A percentile compares a stretch with the other conserved stretches of the same genome.
Evolutionary conservation across 2,888 invertebrate genomes (phyloP).

Genomic region (Lumbricus terrestris): DNA sequence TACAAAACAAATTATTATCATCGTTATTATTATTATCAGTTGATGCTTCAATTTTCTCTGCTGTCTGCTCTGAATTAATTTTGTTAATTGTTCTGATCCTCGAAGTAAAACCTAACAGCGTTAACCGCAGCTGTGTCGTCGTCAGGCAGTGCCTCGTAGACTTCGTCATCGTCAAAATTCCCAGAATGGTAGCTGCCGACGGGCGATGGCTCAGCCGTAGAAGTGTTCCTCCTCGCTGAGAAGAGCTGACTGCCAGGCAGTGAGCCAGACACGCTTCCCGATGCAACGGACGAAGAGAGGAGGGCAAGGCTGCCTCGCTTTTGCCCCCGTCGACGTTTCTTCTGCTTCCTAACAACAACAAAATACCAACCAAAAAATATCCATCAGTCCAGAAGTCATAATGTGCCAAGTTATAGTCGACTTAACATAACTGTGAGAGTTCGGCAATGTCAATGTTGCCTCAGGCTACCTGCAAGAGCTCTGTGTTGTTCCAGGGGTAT

Average conservation of each 20-base stretch:
- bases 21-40: no score
- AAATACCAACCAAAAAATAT: not conserved
- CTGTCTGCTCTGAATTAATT: no score
- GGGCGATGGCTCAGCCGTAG: not conserved
- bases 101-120: not conserved
- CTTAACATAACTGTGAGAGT: no score
- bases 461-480: no score
- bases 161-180: not conserved
- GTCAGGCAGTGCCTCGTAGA: not conserved
- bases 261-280: not conserved
- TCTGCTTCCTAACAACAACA: not conserved
- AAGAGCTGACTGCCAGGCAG: not conserved
- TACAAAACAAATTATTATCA: no score
- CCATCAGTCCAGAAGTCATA: not conserved
- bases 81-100: not conserved
- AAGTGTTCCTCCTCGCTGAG: not conserved
- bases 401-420: no score
- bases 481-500: no score
- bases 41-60: no score
- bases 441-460: no score
- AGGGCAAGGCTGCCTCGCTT: not conserved
- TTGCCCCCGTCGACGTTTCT: not conserved
- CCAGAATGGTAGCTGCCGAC: not conserved
- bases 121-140: not conserved
- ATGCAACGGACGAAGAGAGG: not conserved